Conservation (phyloP, 1,140 invertebrate genomes). For the Epicauta chinensis region DNA sequence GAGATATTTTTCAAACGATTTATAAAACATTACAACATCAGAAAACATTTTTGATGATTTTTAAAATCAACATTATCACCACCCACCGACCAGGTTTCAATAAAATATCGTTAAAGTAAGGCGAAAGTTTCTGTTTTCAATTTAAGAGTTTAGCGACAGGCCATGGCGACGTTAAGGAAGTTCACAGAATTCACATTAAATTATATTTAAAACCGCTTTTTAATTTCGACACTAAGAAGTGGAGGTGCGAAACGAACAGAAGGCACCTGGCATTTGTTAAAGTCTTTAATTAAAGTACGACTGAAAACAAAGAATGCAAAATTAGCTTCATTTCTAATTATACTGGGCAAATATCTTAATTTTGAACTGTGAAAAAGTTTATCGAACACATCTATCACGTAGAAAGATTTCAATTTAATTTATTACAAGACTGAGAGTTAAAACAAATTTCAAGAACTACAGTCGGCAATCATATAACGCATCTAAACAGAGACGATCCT, state of each 20-base stretch:
- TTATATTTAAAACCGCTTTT: conserved; percentile 46
- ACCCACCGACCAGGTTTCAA: not conserved
- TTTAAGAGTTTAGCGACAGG: conserved; percentile 19
- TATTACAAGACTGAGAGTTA: conserved; percentile 21
- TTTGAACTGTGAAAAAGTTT: conserved; percentile 42
- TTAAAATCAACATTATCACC: too few species aligned
- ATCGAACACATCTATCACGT: conserved; percentile 46
- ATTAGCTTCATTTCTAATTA: conserved; percentile 53
- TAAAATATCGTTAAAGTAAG: conserved; percentile 5
- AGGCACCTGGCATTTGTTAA: conserved; percentile 50
- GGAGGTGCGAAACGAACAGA: conserved; percentile 38
- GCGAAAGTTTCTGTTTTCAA: conserved; percentile 33
- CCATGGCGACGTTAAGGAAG: conserved; percentile 23
- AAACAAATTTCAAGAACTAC: conserved; percentile 9
- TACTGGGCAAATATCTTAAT: conserved; percentile 48
- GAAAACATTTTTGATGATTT: too few species aligned
- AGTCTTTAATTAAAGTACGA: conserved; percentile 48
- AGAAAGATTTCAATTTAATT: conserved; percentile 34
- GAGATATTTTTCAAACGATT: conserved; percentile 6
- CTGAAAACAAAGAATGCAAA: conserved; percentile 50
- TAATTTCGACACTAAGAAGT: conserved; percentile 42
- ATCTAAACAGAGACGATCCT: conserved; percentile 27
- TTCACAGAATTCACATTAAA: conserved; percentile 44
- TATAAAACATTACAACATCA: conserved; percentile 4
- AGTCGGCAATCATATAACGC: conserved; percentile 25